A percentile compares a stretch with the other conserved stretches of the same genome.
phyloP scores from a whole-genome alignment of 1,140 invertebrate genomes.

The Venustaconcha ellipsiformis region DNA sequence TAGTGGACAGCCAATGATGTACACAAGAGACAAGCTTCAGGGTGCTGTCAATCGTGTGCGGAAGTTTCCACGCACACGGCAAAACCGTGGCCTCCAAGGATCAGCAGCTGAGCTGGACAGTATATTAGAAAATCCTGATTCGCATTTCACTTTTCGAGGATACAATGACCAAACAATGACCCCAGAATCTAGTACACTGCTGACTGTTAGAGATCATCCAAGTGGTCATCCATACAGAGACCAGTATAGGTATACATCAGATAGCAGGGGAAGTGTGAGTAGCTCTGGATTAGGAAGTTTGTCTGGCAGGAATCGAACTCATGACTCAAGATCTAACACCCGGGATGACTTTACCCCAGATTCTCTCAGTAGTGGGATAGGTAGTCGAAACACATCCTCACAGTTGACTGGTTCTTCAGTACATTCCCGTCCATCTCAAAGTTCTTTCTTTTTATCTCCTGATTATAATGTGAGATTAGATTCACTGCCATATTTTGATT shows the following conservation, averaged over 20 bases:
- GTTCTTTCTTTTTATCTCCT: conserved; percentile 42
- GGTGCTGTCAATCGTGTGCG: conserved; percentile 67
- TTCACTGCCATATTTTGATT: conserved; percentile 43
- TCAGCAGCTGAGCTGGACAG: conserved; percentile 5
- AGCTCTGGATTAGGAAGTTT: conserved; percentile 36
- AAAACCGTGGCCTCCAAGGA: conserved; percentile 12
- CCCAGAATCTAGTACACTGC: background rate
- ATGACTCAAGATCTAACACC: conserved; percentile 16
- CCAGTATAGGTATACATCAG: background rate
- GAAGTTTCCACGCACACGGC: conserved; percentile 51
- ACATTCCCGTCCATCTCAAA: conserved; percentile 44
- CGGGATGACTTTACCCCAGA: conserved; percentile 70
- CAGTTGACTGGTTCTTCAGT: conserved; percentile 78
- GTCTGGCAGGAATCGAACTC: conserved; percentile 16
- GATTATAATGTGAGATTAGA: conserved; percentile 56
- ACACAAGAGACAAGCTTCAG: conserved; percentile 69
- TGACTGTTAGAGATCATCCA: conserved; percentile 3
- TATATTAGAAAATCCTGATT: conserved; percentile 15
- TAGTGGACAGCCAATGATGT: conserved; percentile 61
- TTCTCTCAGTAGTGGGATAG: conserved; percentile 85
- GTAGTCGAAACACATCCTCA: conserved; percentile 91
- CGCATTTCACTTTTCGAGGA: background rate
- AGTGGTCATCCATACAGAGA: conserved; percentile 10
- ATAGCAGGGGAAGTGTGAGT: conserved; percentile 40
- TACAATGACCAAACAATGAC: background rate